Base-by-base conservation (phyloP, 2,888 invertebrate species). In the Exocentrus adspersus region DNA sequence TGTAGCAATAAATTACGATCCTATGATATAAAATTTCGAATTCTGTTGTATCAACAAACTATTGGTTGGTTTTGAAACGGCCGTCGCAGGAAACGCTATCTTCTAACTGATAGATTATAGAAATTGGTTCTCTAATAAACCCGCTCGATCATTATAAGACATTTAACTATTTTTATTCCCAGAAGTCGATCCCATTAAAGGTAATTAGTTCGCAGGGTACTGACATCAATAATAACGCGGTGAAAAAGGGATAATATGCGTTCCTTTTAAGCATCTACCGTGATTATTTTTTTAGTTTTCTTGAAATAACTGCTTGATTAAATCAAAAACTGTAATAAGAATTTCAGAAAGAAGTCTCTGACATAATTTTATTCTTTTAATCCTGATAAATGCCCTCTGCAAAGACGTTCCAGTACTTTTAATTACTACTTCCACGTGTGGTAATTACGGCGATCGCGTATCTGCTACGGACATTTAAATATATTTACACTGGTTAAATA, bases 121-220 rank as follows among this genome's bases (percentile, higher is more conserved):
- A 45, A 54, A 45, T 30, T n/a, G 24, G 41, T 37, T 54, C 43
- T 30, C 12, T 54, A 54, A 43, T 28, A 43, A 54, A 24, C 54
- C 54, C 20, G 41, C 43, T 1, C 53, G 28, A 16, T 45, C 54
- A 28, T 54, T 43, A 42, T 54, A 17, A 54, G 54, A 30, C 54
- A 54, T 54, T 28, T 45, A 54, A 42, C 54, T 30, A 30, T 54
- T 54, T 53, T 54, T 54, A 43, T 45, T 54, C 28, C 28, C 12
- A 16, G 54, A 45, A 37, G 19, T 17, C 24, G 43, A 42, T 43
- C 28, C 54, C 12, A 28, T 21, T 54, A 24, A 28, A 45, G 54
- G 54, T 54, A 54, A 54, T 54, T 43, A 54, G 19, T n/a, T 43
- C 43, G 19, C 53, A 1, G 54, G 28, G 1, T 24, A 17, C 20